A percentile compares a stretch with the other conserved stretches of the same genome.
Evolutionary conservation across 2,888 invertebrate genomes (phyloP).

Genomic region (Ophion obscuratus): DNA sequence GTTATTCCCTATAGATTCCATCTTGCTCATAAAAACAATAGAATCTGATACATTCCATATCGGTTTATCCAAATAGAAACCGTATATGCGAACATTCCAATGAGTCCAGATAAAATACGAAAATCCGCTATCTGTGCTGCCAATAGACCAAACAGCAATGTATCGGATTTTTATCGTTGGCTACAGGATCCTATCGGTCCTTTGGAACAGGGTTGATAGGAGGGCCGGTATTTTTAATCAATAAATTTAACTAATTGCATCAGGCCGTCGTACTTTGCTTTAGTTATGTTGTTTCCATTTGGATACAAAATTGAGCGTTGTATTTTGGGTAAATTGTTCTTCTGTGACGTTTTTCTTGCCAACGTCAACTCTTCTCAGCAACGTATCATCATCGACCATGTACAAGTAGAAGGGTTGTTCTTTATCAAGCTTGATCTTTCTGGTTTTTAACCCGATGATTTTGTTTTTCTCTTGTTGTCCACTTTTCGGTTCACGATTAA

Average conservation of each 20-base stretch:
- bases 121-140: no score
- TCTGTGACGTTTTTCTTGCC: slow-evolving; percentile 7
- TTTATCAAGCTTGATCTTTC: slow-evolving; percentile 1
- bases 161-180: no score
- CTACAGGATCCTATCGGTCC: no score
- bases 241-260: slow-evolving; percentile 2
- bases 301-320: slow-evolving; percentile 9
- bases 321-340: slow-evolving; percentile 6
- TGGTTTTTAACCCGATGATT: background rate
- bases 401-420: background rate
- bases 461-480: background rate
- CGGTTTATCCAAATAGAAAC: no score
- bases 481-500: slow-evolving; percentile 9
- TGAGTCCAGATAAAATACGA: no score
- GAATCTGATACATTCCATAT: no score
- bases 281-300: slow-evolving; percentile 3
- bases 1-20: no score
- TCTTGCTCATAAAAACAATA: no score
- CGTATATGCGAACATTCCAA: no score
- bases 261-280: slow-evolving; percentile 11
- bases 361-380: slow-evolving; percentile 9
- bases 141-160: no score
- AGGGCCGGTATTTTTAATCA: slow-evolving; percentile 6
- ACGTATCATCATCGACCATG: slow-evolving; percentile 3
- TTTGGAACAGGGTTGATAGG: no score